Conservation (phyloP, 2,797 vertebrate genomes). For the Pseudochirops corinnae region DNA sequence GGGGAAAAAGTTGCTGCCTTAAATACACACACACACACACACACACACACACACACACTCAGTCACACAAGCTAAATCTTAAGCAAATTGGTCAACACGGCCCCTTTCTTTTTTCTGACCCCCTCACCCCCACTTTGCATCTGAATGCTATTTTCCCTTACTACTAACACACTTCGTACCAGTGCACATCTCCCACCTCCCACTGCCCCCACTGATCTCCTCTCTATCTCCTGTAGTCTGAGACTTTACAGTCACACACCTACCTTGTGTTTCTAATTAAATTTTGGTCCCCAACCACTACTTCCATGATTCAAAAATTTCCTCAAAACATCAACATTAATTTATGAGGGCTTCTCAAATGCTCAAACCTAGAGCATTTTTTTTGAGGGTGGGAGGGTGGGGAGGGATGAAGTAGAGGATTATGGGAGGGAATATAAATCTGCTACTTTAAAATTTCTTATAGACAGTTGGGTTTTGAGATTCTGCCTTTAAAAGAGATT, state of each 20-base stretch:
- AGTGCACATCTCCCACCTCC: neutral
- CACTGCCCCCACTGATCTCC: conserved; percentile 45
- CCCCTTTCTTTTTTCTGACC: neutral
- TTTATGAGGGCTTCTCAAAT: conserved; percentile 83
- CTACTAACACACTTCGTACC: neutral
- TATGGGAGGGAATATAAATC: conserved; percentile 57
- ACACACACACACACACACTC: neutral
- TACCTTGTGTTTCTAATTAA: conserved; percentile 84
- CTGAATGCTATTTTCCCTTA: conserved; percentile 32
- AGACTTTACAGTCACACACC: conserved; percentile 72
- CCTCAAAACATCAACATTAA: conserved; percentile 83
- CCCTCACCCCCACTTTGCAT: conserved; percentile 63
- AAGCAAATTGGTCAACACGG: conserved; percentile 35
- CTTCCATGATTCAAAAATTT: conserved; percentile 78
- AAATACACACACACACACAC: neutral
- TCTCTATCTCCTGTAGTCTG: conserved; percentile 64
- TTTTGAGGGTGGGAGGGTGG: neutral
- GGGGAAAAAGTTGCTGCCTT: conserved; percentile 51
- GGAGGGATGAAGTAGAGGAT: rapidly evolving
- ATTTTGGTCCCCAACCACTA: conserved; percentile 80
- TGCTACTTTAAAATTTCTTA: conserved; percentile 73
- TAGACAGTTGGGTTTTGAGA: conserved; percentile 66
- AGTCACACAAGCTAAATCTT: neutral
- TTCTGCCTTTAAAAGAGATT: conserved; percentile 65
- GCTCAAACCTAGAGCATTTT: conserved; percentile 70